Conservation (phyloP, 2,888 invertebrate genomes). For the Rhimphoctona megacephalus region DNA sequence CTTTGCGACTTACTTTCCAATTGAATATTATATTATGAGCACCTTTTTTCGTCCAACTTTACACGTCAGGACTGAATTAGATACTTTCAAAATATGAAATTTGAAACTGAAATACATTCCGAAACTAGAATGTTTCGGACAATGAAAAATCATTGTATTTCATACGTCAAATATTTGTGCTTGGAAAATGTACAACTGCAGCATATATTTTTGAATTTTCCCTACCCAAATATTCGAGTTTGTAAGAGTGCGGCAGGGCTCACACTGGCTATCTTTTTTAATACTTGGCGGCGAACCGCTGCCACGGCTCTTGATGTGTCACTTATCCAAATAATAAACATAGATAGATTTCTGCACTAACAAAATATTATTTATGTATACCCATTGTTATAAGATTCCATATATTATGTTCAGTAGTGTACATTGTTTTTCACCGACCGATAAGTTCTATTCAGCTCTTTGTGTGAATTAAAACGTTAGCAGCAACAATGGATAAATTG, state of each 20-base stretch:
- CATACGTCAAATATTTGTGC: no score
- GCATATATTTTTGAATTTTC: no score
- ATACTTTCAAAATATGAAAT: background rate
- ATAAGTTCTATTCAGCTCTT: background rate
- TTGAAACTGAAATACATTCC: background rate
- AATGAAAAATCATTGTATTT: background rate
- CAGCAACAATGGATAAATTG: background rate
- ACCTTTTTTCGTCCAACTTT: background rate
- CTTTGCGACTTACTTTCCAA: conserved; percentile 34
- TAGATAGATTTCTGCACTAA: background rate
- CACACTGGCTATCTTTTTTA: no score
- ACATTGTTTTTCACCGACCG: background rate
- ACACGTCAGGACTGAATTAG: background rate
- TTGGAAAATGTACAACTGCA: no score
- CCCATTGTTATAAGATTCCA: background rate
- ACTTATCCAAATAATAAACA: background rate
- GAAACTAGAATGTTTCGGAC: background rate
- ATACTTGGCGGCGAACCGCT: no score
- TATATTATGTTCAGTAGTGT: background rate
- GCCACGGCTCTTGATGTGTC: no score
- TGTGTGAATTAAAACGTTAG: background rate
- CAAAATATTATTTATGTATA: background rate
- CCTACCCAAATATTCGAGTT: no score
- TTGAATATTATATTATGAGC: background rate
- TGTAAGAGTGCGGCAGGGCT: no score